phyloP scores from a whole-genome alignment of 2,113 vertebrate species.

The Marmota monax region DNA sequence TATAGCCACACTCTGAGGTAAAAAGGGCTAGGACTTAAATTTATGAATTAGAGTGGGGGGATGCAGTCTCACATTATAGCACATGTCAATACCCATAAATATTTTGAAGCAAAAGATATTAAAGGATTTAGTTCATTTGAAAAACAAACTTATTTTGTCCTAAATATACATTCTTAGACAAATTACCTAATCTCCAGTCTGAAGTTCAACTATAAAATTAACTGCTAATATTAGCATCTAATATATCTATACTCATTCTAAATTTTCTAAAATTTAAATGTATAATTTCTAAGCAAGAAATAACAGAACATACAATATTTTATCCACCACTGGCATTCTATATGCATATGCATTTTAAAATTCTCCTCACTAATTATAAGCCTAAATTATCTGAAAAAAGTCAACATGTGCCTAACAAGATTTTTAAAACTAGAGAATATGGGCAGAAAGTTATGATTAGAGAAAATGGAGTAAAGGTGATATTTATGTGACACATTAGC shows the following conservation, averaged over 20 bases:
- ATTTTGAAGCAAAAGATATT: conserved; percentile 17
- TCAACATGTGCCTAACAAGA: not conserved
- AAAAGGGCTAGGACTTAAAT: not conserved
- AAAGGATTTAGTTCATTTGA: not conserved
- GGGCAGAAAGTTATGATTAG: not conserved
- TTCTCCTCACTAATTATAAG: not conserved
- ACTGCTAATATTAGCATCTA: not conserved
- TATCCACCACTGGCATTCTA: not conserved
- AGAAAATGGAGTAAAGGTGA: not conserved
- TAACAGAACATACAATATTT: not conserved
- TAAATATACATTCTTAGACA: not conserved
- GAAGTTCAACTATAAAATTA: conserved; percentile 26
- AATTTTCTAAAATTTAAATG: conserved; percentile 14
- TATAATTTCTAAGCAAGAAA: not conserved
- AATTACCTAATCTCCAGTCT: not conserved
- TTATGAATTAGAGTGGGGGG: not conserved
- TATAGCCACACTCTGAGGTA: not conserved
- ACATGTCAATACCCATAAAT: not conserved
- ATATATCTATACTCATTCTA: not conserved
- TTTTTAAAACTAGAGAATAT: not conserved
- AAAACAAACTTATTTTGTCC: conserved; percentile 2
- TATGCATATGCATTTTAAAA: not conserved
- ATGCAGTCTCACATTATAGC: not conserved
- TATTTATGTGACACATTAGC: not conserved
- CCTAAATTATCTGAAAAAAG: not conserved